Conservation (phyloP, 2,113 vertebrate genomes). For the Phalacrocorax pelagicus region DNA sequence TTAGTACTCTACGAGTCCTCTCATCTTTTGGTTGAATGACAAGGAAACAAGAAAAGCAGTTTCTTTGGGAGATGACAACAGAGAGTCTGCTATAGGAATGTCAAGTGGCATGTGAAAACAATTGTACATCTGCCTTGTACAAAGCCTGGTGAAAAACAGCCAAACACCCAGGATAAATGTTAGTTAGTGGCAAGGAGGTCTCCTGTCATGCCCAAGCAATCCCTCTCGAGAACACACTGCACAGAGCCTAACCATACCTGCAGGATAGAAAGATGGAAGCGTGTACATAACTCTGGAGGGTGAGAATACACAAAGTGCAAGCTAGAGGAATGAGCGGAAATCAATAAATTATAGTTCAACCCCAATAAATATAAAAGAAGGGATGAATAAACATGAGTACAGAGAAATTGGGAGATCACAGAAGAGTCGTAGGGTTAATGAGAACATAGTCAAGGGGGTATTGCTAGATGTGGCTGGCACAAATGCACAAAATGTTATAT, state of each 20-base stretch:
- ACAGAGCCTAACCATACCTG: not conserved
- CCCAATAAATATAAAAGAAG: not conserved
- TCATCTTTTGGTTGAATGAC: not conserved
- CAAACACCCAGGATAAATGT: not conserved
- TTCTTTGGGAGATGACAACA: not conserved
- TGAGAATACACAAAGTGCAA: not conserved
- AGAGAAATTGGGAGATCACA: not conserved
- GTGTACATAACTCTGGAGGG: not conserved
- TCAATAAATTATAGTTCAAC: not conserved
- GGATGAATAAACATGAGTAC: slow-evolving; percentile 40
- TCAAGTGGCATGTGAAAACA: not conserved
- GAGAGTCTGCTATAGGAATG: not conserved
- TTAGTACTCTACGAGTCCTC: not conserved
- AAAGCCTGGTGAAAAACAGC: not conserved
- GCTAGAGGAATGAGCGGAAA: not conserved
- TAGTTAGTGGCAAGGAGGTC: not conserved
- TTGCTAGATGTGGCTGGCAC: not conserved
- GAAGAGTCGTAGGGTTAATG: not conserved
- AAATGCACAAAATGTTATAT: not conserved
- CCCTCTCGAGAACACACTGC: not conserved
- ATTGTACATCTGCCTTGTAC: not conserved
- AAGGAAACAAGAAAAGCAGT: not conserved
- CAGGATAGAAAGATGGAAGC: not conserved
- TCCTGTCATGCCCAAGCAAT: not conserved
- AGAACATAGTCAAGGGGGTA: not conserved